phyloP scores from a whole-genome alignment of 2,888 invertebrate genomes.

The Euspilapteryx auroguttella region DNA sequence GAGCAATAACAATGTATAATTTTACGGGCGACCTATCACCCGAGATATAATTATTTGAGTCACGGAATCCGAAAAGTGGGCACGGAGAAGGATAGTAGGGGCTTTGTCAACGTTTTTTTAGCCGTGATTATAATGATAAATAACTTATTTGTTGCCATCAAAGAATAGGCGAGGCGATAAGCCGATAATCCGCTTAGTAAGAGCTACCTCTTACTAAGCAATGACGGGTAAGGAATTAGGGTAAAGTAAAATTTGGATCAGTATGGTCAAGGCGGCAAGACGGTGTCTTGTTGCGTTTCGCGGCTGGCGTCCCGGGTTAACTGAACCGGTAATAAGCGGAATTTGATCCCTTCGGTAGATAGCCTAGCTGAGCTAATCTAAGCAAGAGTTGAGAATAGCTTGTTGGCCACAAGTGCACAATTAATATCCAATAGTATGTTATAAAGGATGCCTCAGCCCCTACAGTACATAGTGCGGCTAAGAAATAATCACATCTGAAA shows the following conservation, averaged over 20 bases:
- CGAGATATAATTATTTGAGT: conserved; percentile 57
- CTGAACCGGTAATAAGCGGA: conserved; percentile 5
- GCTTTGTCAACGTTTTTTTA: conserved; percentile 42
- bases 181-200: conserved; percentile 54
- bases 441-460: too few relatives aligned
- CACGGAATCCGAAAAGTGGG: conserved; percentile 52
- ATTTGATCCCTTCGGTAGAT: conserved; percentile 7
- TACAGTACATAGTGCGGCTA: too few relatives aligned
- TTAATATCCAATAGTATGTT: too few relatives aligned
- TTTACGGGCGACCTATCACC: conserved; percentile 26
- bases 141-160: too few relatives aligned
- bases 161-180: conserved; percentile 24
- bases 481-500: too few relatives aligned
- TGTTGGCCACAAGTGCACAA: too few relatives aligned
- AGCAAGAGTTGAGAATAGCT: too few relatives aligned
- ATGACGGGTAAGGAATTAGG: conserved; percentile 45
- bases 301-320: background rate
- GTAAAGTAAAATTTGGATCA: conserved; percentile 40
- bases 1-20: conserved; percentile 54
- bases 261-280: conserved; percentile 25
- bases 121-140: too few relatives aligned
- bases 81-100: conserved; percentile 39
- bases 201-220: conserved; percentile 26
- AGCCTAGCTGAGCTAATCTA: background rate
- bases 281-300: conserved; percentile 12